Evolutionary conservation across 2,888 invertebrate species (phyloP), one percentile per base, ranked within the genome.

Genomic region (Dioctria linearis): DNA sequence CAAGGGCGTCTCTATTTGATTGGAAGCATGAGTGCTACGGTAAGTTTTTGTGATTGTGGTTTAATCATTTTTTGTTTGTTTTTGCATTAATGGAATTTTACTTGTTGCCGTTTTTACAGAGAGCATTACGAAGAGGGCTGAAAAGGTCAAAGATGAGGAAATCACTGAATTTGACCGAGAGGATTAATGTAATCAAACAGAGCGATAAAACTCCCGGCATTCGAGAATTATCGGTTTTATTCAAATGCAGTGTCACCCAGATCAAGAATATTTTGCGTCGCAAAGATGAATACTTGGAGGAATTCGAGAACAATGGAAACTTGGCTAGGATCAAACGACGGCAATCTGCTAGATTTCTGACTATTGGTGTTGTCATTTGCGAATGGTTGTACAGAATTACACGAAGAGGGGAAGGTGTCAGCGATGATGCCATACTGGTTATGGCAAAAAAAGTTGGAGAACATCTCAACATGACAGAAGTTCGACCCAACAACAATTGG

Each of bases 191-290:
- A 8, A 71, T 79, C 11, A 39, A 79, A 46, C 61, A 79, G 46
- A 42, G 71, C 43, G 69, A 79, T 11, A 59, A 49, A 25, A 63
- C 46, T 1, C 49, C 69, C 0, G 71, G 57, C 39, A 49, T 25
- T 13, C 37, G 63, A 39, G 40, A 61, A 11, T 13, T 79, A 1
- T 69, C 69, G 8, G 11, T 42, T 6, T 39, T 71, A 8, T 79
- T 79, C 49, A 46, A 63, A 6, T 69, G 69, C 25, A 69, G 79
- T 69, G 39, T 37, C 5, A 61, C 69, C 9, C 81, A 81, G 59
- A 75, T 81, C 2, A 79, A 66, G 40, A 73, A 73, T n/a, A 81
- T 79, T 39, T 11, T 81, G 54, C 79, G 79, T 9, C 73, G 75
- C 49, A 75, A 75, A 39, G 67, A 75, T 11, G 59, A 79, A 11